Conservation (phyloP, 1,140 invertebrate species). For the Eumeta japonica region DNA sequence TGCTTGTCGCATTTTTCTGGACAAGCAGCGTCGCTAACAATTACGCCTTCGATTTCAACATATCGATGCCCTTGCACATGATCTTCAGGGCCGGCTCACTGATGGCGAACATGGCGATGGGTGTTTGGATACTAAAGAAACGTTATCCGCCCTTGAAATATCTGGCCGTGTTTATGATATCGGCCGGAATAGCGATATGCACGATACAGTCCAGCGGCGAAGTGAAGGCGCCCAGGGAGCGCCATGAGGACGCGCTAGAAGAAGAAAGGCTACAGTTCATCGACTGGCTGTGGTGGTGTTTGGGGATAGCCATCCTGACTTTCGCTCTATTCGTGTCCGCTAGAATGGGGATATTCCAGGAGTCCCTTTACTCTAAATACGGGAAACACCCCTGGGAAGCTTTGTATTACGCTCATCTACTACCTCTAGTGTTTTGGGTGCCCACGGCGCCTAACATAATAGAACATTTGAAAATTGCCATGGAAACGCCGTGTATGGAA, state of each 20-base stretch:
- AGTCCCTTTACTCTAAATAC: slow-evolving; percentile 79
- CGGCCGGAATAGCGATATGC: slow-evolving; percentile 86
- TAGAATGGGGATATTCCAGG: slow-evolving; percentile 95
- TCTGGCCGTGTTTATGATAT: slow-evolving; percentile 89
- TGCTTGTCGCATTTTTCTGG: slow-evolving; percentile 90
- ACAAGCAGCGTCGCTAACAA: slow-evolving; percentile 92
- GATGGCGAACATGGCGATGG: slow-evolving; percentile 96
- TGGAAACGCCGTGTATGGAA: slow-evolving; percentile 58
- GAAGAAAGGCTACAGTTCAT: slow-evolving; percentile 52
- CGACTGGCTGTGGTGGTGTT: slow-evolving; percentile 78
- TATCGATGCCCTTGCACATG: slow-evolving; percentile 97
- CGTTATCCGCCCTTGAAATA: slow-evolving; percentile 85
- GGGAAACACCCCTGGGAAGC: slow-evolving; percentile 96
- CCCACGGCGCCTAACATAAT: slow-evolving; percentile 73
- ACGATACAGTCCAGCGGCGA: slow-evolving; percentile 84
- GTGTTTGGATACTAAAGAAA: slow-evolving; percentile 86
- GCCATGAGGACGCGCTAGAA: slow-evolving; percentile 42
- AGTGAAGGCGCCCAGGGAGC: slow-evolving; percentile 55
- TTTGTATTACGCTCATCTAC: slow-evolving; percentile 90
- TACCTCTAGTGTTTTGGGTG: slow-evolving; percentile 84
- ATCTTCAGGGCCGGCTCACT: slow-evolving; percentile 96
- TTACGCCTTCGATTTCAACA: slow-evolving; percentile 94
- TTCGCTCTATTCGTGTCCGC: slow-evolving; percentile 91
- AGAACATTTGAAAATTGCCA: slow-evolving; percentile 66
- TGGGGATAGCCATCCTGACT: slow-evolving; percentile 83